Percentiles rank a stretch among this genome's conserved stretches.
phyloP scores from a whole-genome alignment of 1,140 invertebrate genomes.

The Papilio xuthus region DNA sequence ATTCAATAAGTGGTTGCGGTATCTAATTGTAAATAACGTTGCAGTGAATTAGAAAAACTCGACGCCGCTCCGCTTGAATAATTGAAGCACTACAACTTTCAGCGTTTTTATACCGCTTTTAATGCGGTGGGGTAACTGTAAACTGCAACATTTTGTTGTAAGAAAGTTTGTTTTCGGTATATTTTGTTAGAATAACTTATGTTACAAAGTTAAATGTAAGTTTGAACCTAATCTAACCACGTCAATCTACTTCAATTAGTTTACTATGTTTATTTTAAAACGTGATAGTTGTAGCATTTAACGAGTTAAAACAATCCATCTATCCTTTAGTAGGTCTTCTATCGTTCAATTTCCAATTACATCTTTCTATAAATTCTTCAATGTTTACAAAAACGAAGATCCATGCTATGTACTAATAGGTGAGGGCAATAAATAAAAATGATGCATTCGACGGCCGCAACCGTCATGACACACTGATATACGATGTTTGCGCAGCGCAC shows the following conservation, averaged over 20 bases:
- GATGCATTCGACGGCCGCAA: conserved; percentile 1
- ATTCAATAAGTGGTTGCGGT: background rate
- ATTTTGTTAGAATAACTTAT: background rate
- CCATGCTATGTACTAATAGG: background rate
- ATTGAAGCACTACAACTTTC: background rate
- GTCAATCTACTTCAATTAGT: too few relatives aligned
- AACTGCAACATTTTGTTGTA: background rate
- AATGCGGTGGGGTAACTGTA: background rate
- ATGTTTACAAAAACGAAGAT: conserved; percentile 10
- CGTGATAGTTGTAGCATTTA: too few relatives aligned
- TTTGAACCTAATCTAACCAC: too few relatives aligned
- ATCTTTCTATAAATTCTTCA: background rate
- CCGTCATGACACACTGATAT: background rate
- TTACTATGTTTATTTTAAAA: too few relatives aligned
- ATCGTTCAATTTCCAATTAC: too few relatives aligned
- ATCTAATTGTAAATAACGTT: conserved; percentile 18
- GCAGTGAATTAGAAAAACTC: conserved; percentile 1
- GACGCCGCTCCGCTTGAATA: background rate
- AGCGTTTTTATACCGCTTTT: background rate
- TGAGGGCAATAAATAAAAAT: conserved; percentile 8
- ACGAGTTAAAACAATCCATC: too few relatives aligned
- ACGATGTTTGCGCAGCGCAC: background rate
- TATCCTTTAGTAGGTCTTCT: too few relatives aligned
- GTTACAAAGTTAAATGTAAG: background rate
- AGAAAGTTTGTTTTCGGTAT: too few relatives aligned